phyloP scores from a whole-genome alignment of 2,797 vertebrate species.

The Propithecus perrieri region DNA sequence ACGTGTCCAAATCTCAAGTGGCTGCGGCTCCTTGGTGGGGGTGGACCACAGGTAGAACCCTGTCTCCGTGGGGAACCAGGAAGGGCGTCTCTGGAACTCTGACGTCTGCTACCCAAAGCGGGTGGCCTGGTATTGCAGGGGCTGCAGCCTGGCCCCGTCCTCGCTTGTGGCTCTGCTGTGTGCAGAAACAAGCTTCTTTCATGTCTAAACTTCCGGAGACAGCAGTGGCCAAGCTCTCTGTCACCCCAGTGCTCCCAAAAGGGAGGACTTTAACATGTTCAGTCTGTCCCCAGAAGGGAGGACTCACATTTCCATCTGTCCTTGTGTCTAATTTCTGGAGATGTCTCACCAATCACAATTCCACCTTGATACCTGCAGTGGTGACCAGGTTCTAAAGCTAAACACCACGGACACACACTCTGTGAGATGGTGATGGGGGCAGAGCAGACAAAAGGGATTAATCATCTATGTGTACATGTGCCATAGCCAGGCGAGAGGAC shows the following conservation, averaged over 20 bases:
- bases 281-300: accelerated
- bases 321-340: no score
- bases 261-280: accelerated
- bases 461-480: not conserved
- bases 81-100: not conserved
- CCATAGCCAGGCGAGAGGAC: not conserved
- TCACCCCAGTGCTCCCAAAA: accelerated
- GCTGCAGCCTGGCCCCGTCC: not conserved
- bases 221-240: not conserved
- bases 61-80: not conserved
- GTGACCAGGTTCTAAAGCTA: not conserved
- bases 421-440: no score
- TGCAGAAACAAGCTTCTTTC: not conserved
- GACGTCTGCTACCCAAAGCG: accelerated
- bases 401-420: accelerated
- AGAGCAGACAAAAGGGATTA: not conserved
- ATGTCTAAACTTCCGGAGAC: not conserved
- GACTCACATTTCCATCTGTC: accelerated
- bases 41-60: not conserved
- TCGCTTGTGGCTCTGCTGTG: not conserved
- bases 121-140: not conserved
- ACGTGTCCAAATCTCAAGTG: not conserved
- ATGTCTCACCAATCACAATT: accelerated
- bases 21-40: accelerated
- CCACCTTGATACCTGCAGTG: accelerated